Base-by-base conservation (phyloP, 2,113 vertebrate species). In the Hiodon alosoides region DNA sequence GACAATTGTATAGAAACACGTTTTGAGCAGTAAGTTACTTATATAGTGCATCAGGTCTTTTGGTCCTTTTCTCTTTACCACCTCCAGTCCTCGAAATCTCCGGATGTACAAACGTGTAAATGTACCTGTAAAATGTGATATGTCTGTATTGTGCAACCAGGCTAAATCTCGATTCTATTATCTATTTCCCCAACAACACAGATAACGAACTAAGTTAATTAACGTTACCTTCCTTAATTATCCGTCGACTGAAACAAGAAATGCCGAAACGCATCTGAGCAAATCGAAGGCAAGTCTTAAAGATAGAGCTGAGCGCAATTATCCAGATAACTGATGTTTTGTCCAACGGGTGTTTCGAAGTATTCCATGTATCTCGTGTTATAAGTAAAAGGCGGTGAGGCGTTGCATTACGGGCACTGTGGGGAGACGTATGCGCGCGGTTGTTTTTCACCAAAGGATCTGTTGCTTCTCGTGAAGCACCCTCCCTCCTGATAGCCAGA, bases 401-500 rank as follows among this genome's bases (percentile, higher is more conserved):
- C 31, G 31, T 31, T 31, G 31, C 31, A 31, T 31, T 31, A 4
- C 16, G 64, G 68, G 10, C 50, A 31, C 6, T 16, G 53, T 76
- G 10, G 57, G 76, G 80, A 83, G 81, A 82, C 82, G 83, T 67
- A 31, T 16, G 53, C 53, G 51, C 16, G 81, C 16, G 79, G 62
- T 84, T 83, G 80, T 81, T 84, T 84, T 69, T 71, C 81, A 80
- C 78, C 80, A 72, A 83, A 80, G 77, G 77, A 90, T 85, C 82
- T 87, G 87, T 87, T 87, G 89, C 87, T 86, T 83, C 82, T 83
- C 79, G 73, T 80, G 72, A 83, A 85, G 83, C 76, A 57, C 83
- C 78, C 80, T 86, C 86, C 83, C 87, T 84, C 61, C 79, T 66
- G 76, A 71, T 71, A 78, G 71, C 46, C 79, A 77, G 78, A 71